Percentiles rank a stretch among this genome's conserved stretches.
phyloP scores from a whole-genome alignment of 2,113 vertebrate genomes.

The Astur gentilis region DNA sequence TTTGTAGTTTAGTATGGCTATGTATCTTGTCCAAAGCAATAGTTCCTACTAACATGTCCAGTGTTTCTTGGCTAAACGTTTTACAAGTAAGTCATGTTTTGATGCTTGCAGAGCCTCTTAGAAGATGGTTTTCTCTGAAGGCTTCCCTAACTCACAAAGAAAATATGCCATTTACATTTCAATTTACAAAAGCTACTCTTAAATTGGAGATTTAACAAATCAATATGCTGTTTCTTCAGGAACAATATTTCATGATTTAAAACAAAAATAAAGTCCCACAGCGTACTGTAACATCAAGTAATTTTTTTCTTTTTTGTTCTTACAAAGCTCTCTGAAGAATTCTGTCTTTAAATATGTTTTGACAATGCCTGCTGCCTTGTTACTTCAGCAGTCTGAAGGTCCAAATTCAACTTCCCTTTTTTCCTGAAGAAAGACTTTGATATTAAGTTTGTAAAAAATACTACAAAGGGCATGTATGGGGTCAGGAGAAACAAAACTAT shows the following conservation, averaged over 20 bases:
- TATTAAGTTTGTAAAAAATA: background rate
- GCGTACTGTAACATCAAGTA: background rate
- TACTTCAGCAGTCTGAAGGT: background rate
- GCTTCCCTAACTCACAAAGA: background rate
- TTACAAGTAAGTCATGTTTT: background rate
- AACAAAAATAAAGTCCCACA: background rate
- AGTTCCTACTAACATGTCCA: background rate
- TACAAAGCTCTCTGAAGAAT: background rate
- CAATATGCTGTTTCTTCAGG: background rate
- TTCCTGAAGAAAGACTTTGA: background rate
- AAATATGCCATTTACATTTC: background rate
- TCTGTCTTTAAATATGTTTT: background rate
- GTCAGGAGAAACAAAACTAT: background rate
- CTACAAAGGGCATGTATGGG: background rate
- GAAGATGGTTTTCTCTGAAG: background rate
- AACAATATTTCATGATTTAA: constrained; percentile 2
- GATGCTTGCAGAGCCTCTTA: background rate
- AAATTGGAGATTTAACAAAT: background rate
- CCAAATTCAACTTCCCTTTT: background rate
- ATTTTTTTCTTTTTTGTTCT: background rate
- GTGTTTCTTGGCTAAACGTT: background rate
- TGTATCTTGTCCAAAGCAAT: background rate
- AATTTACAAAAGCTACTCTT: background rate
- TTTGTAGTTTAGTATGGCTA: background rate
- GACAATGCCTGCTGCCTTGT: background rate